Base-by-base conservation (phyloP, 2,113 vertebrate species). In the Silurus asotus region DNA sequence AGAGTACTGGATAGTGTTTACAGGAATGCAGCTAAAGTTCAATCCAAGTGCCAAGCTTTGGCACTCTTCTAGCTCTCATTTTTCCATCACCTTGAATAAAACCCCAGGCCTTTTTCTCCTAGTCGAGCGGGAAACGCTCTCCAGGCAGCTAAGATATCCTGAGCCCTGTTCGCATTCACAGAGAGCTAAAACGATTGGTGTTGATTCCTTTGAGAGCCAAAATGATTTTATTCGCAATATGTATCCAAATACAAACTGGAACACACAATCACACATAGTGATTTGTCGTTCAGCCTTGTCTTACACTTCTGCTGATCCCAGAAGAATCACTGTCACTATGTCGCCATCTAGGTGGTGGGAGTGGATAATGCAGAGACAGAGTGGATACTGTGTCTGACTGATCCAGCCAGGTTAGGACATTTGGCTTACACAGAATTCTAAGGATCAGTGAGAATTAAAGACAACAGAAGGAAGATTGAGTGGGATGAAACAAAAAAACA, bases 291-390 rank as follows among this genome's bases (percentile, higher is more conserved):
- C 56, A 85, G 5, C 87, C 67, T 89, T 28, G 51, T 78, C 83
- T 49, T 72, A 77, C 51, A 58, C 23, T 82, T 81, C 74, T 77
- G 56, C 51, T 84, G 70, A 65, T 69, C 55, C 28, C 1, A 51
- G 80, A 85, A 90, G 45, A 92, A 91, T 92, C 81, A 62, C 89
- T 91, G 91, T 88, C 94, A 91, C 90, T 92, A 88, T 93, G 90
- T 94, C 90, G 93, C 95, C 94, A 94, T 93, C 94, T 95, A 93
- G 89, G 88, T 86, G 92, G 87, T 87, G 82, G 48, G 85, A 61
- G 61, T 56, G 2, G 87, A 93, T 88, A 94, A 79, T 92, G 90
- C 90, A 5, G 7, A 48, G 56, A 61, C 28, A 48, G 17, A 48
- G 48, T 69, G 61, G 58, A 76, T 25, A 19, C 59, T 74, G 76